These are phyloP conservation scores for Andrena dorsata DNA, from an alignment of 2,888 invertebrate species.

Conservation along the genomic window DNA sequence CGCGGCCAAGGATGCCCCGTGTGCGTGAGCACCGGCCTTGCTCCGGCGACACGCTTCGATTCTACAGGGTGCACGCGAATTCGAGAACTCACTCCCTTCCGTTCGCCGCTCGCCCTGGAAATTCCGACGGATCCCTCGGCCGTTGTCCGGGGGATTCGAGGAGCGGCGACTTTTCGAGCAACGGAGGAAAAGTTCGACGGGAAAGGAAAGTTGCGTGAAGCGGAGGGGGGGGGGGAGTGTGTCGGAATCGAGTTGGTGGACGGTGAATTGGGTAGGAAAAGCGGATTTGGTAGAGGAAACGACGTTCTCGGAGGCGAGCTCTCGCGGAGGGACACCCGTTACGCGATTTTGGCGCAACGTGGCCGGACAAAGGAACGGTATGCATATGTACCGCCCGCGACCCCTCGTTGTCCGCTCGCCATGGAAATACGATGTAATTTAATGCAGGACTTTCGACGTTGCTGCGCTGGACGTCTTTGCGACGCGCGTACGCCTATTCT, in stretches of 20 bases:
- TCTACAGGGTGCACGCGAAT: slow-evolving; percentile 67
- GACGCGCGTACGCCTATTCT: slow-evolving; percentile 31
- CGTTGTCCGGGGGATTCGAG: no score
- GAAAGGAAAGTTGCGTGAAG: background rate
- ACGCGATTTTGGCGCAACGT: slow-evolving; percentile 65
- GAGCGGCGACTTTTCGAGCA: background rate
- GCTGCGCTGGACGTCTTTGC: slow-evolving; percentile 75
- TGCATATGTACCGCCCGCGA: slow-evolving; percentile 70
- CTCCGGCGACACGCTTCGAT: slow-evolving; percentile 29
- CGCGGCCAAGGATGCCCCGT: slow-evolving; percentile 65
- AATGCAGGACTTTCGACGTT: slow-evolving; percentile 77
- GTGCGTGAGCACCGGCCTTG: slow-evolving; percentile 58
- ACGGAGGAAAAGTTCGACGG: background rate
- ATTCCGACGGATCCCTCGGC: background rate
- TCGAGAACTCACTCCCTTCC: slow-evolving; percentile 21
- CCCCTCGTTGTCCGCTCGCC: slow-evolving; percentile 74
- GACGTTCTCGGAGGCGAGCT: slow-evolving; percentile 6
- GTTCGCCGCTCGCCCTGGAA: background rate
- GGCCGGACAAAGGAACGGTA: slow-evolving; percentile 74
- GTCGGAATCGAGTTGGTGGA: background rate
- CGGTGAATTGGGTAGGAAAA: background rate
- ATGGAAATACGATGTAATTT: slow-evolving; percentile 79
- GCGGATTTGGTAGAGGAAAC: background rate
- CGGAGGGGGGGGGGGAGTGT: no score
- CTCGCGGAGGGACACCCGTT: slow-evolving; percentile 64